Evolutionary conservation across 2,113 vertebrate genomes (phyloP), one percentile per base, ranked within the genome.

Genomic region (Bubo bubo): DNA sequence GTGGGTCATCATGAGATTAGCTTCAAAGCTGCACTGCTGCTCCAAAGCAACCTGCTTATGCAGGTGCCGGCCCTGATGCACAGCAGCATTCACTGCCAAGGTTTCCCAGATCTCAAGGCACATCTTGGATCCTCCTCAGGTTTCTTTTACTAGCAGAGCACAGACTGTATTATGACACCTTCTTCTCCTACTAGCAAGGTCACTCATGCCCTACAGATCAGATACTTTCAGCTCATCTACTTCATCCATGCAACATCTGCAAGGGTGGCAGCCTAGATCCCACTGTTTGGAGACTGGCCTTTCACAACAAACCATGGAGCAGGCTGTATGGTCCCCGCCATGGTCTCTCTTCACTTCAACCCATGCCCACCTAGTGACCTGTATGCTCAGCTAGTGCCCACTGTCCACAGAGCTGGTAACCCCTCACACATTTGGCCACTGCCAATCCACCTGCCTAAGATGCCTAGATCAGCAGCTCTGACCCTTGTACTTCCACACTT

Each of bases 1-100:
- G 23, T 21, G 32, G 21, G 6, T 41, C 53, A 66, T 10, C 52
- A 12, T 0, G 0, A 19, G 24, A 39, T 80, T 13, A 53, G 21
- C 27, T 66, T 70, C 49, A 47, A 68, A 64, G 39, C 49, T 84
- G 63, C 49, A 6, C 39, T 7, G 6, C 66, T 86, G 67, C 49
- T 60, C 43, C 45, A 88, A 53, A 70, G 67, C 49, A 64, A 17
- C 34, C 49, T 76, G 27, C 39, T 74, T 28, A 3, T 12, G 34
- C 39, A 79, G 79, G 37, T 2, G 0, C 56, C 1, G 3, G 13
- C 9, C 7, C 32, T 21, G 9, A 43, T 30, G 39, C 37, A 30
- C 59, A 41, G 21, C 18, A 58, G 27, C 18, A 37, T 30, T 60
- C 62, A 12, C 43, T 43, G 39, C 34, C 66, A 35, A 50, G 34